Evolutionary conservation across 35 echinoderm and acorn worm species (phyloP).

Genomic region (Strongylocentrotus purpuratus): DNA sequence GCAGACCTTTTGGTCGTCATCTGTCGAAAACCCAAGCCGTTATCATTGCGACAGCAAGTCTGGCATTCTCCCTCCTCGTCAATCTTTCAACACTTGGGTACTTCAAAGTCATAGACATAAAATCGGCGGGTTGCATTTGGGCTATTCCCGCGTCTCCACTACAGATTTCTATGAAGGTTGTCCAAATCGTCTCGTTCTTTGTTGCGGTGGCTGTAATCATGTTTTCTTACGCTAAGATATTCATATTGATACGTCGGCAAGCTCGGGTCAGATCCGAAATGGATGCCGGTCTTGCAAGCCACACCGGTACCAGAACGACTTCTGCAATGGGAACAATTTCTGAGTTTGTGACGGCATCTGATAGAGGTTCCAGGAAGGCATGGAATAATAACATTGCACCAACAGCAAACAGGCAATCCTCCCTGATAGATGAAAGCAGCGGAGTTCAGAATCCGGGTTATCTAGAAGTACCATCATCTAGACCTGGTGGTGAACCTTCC

Average conservation of each 20-base stretch:
- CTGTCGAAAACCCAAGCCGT: neutral
- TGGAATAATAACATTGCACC: neutral
- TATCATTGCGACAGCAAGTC: neutral
- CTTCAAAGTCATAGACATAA: neutral
- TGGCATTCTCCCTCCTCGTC: neutral
- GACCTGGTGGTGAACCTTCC: neutral
- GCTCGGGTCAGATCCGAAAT: conserved; percentile 11
- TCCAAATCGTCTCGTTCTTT: neutral
- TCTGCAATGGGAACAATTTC: neutral
- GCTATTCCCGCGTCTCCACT: neutral
- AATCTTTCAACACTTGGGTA: neutral
- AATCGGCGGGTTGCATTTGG: neutral
- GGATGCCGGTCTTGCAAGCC: neutral
- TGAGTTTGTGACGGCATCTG: neutral
- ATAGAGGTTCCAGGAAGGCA: neutral
- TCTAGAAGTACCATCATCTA: neutral
- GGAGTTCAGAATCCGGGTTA: neutral
- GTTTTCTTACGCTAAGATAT: conserved; percentile 8
- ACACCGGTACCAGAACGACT: neutral
- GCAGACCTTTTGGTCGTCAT: conserved; percentile 1
- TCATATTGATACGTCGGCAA: neutral
- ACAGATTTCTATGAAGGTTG: neutral
- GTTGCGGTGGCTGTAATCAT: neutral
- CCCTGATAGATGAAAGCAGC: neutral
- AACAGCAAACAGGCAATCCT: neutral